phyloP scores from a whole-genome alignment of 2,888 invertebrate species.

The Iphiclides podalirius region DNA sequence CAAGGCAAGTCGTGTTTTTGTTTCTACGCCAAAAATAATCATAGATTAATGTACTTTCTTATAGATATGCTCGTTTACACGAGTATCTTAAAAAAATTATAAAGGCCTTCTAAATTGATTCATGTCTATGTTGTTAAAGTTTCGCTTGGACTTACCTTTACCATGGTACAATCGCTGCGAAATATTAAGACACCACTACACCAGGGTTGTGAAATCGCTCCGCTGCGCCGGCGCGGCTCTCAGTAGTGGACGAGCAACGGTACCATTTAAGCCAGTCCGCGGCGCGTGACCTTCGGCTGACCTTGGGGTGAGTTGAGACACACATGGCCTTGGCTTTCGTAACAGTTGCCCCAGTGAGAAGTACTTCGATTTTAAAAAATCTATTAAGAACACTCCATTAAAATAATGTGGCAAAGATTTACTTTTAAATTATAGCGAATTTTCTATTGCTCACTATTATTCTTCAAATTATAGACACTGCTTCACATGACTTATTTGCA shows the following conservation, averaged over 20 bases:
- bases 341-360: too few relatives aligned
- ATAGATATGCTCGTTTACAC: too few relatives aligned
- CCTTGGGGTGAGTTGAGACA: constrained; percentile 64
- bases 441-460: too few relatives aligned
- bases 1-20: too few relatives aligned
- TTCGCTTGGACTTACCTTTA: constrained; percentile 43
- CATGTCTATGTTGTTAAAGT: not conserved
- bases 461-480: too few relatives aligned
- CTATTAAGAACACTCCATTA: too few relatives aligned
- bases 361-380: constrained; percentile 15
- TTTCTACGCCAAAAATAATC: too few relatives aligned
- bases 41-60: too few relatives aligned
- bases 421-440: constrained; percentile 11
- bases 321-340: constrained; percentile 47
- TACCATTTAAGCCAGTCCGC: constrained; percentile 58
- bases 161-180: constrained; percentile 54
- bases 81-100: too few relatives aligned
- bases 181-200: constrained; percentile 61
- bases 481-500: too few relatives aligned
- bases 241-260: constrained; percentile 64
- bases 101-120: not conserved
- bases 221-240: constrained; percentile 44
- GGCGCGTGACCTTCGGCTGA: constrained; percentile 51
- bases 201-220: constrained; percentile 61
- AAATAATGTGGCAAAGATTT: constrained; percentile 9